These are phyloP conservation scores for Cossypha polioptera DNA, from an alignment of 2,797 vertebrate species.

Conservation along the genomic window DNA sequence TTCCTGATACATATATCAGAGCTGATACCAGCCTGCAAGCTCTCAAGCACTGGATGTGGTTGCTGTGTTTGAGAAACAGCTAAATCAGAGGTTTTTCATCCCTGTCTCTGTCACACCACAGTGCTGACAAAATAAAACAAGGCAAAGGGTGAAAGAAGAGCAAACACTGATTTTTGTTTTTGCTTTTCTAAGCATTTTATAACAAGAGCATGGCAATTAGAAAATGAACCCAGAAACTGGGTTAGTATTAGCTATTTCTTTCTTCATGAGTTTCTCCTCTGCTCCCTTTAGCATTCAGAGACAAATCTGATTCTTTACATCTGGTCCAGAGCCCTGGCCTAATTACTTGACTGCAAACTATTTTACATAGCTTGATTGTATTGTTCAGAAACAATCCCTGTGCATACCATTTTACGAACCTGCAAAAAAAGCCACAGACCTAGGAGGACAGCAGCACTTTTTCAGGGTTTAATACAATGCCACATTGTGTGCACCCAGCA, in stretches of 20 bases:
- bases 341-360: neutral
- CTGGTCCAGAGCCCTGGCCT: neutral
- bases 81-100: neutral
- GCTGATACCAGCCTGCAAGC: neutral
- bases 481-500: neutral
- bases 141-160: neutral
- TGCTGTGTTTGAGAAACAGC: neutral
- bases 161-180: neutral
- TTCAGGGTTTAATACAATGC: neutral
- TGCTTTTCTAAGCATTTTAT: constrained; percentile 24
- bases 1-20: neutral
- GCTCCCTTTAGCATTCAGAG: neutral
- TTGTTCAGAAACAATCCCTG: neutral
- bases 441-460: neutral
- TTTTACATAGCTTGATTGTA: neutral
- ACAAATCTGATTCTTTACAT: neutral
- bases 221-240: neutral
- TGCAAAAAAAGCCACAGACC: neutral
- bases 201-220: neutral
- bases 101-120: neutral
- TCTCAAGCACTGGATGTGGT: neutral
- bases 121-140: neutral
- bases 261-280: neutral
- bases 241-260: neutral
- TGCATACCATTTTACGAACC: neutral